Conservation (phyloP, 2,113 vertebrate species). For the Epinephelus lanceolatus region DNA sequence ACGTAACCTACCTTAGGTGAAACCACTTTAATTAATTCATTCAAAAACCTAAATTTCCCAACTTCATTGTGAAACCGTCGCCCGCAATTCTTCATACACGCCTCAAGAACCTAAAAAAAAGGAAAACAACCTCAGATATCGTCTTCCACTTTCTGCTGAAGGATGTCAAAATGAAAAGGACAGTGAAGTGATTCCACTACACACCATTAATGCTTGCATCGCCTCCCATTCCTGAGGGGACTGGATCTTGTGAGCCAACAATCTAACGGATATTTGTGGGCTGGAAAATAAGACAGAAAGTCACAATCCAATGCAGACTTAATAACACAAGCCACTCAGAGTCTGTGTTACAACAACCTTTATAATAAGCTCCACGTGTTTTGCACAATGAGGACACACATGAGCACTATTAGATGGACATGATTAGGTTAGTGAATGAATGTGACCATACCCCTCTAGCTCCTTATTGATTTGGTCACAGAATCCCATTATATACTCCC, state of each 20-base stretch:
- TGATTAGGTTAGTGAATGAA: slow-evolving; percentile 46
- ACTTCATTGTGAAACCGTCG: slow-evolving; percentile 94
- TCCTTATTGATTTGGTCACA: slow-evolving; percentile 98
- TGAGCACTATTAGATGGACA: slow-evolving; percentile 3
- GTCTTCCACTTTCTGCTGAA: neutral
- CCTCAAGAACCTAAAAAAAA: slow-evolving; percentile 91
- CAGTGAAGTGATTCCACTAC: slow-evolving; percentile 51
- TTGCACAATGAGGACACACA: slow-evolving; percentile 10
- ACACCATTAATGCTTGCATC: slow-evolving; percentile 92
- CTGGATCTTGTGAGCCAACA: slow-evolving; percentile 96
- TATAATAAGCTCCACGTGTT: neutral
- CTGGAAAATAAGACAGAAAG: slow-evolving; percentile 77
- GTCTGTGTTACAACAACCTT: neutral
- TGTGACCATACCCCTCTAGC: slow-evolving; percentile 90
- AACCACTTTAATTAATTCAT: slow-evolving; percentile 96
- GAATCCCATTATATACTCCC: slow-evolving; percentile 97
- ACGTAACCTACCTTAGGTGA: slow-evolving; percentile 92
- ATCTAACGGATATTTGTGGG: slow-evolving; percentile 93
- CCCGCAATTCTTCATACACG: slow-evolving; percentile 98
- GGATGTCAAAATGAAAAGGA: neutral
- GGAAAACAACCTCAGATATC: neutral
- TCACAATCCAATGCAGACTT: neutral
- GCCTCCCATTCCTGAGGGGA: slow-evolving; percentile 98
- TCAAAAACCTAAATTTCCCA: slow-evolving; percentile 96
- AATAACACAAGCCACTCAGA: neutral